Conservation (phyloP, 1,140 invertebrate genomes). For the Aradophagus sp. region DNA sequence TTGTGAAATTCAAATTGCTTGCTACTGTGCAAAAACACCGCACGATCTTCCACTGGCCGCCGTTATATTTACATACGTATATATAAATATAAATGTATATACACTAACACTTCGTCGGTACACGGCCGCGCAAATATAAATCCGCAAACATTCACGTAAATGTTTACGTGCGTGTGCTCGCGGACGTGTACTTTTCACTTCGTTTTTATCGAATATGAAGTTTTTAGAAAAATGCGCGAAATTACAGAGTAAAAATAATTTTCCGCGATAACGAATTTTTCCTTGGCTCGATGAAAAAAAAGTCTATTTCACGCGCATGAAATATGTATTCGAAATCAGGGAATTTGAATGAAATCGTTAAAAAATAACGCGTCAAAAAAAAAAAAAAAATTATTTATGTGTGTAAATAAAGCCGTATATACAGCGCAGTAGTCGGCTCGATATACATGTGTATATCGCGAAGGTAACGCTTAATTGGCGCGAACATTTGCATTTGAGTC, state of each 20-base stretch:
- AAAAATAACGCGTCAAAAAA: background rate
- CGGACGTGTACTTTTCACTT: conserved; percentile 23
- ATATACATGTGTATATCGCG: conserved; percentile 26
- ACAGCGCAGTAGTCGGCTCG: conserved; percentile 9
- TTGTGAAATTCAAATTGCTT: conserved; percentile 55
- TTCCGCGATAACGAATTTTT: too few relatives aligned
- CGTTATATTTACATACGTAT: conserved; percentile 42
- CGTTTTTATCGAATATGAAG: conserved; percentile 2
- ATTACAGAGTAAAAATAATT: too few relatives aligned
- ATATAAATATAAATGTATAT: conserved; percentile 30
- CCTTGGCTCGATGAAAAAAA: too few relatives aligned
- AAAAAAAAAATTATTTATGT: conserved; percentile 17
- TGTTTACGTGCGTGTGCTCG: conserved; percentile 15
- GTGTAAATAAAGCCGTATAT: background rate
- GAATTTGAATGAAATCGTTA: too few relatives aligned
- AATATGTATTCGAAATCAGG: too few relatives aligned
- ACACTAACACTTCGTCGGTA: too few relatives aligned
- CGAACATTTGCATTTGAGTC: conserved; percentile 65
- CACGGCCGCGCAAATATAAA: conserved; percentile 11
- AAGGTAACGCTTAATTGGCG: conserved; percentile 70
- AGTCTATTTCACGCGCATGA: too few relatives aligned
- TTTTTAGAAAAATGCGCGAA: too few relatives aligned
- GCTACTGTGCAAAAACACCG: conserved; percentile 44
- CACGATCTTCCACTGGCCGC: conserved; percentile 33
- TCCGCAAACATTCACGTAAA: conserved; percentile 26